phyloP scores from a whole-genome alignment of 2,797 vertebrate genomes.

The Jordanella pulchra region DNA sequence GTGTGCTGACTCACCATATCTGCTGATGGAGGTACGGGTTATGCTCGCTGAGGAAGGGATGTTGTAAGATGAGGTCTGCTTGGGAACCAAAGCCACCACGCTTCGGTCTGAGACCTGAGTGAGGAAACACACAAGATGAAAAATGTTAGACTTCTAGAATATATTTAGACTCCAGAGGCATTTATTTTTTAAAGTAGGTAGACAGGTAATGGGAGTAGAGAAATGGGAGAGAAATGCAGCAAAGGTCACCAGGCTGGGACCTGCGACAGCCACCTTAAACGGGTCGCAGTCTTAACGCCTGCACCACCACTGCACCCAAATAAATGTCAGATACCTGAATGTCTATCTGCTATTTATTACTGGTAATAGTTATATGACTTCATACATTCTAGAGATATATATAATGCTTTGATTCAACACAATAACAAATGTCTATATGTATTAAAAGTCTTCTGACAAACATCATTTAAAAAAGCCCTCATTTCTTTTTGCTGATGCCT shows the following conservation, averaged over 20 bases:
- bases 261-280: no score
- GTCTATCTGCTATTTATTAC: neutral
- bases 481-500: slow-evolving; percentile 33
- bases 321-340: neutral
- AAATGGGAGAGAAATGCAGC: no score
- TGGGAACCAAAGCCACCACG: slow-evolving; percentile 94
- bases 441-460: no score
- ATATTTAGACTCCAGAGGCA: no score
- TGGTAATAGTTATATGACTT: neutral
- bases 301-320: no score
- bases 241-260: no score
- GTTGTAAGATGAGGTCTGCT: slow-evolving; percentile 98
- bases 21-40: slow-evolving; percentile 93
- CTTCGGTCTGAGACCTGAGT: slow-evolving; percentile 94
- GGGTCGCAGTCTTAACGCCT: no score
- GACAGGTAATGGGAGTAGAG: no score
- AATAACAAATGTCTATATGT: neutral
- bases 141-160: neutral
- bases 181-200: no score
- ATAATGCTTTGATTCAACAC: neutral
- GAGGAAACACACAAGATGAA: slow-evolving; percentile 18
- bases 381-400: neutral
- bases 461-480: no score
- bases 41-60: slow-evolving; percentile 96
- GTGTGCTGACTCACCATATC: slow-evolving; percentile 87